phyloP scores from a whole-genome alignment of 2,888 invertebrate genomes.

The Pinctada fucata region DNA sequence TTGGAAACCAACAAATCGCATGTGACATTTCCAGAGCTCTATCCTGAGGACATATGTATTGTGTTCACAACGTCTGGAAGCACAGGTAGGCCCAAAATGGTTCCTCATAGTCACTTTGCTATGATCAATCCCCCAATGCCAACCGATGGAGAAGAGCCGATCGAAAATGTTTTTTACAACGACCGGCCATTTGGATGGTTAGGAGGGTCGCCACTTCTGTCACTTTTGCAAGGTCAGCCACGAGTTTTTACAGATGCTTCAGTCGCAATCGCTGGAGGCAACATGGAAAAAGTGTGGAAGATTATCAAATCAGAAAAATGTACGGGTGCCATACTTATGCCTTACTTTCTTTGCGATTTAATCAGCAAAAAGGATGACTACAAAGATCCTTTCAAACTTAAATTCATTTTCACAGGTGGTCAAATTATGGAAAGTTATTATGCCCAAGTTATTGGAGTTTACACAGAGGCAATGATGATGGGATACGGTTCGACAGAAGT shows the following conservation, averaged over 20 bases:
- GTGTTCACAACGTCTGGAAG: conserved; percentile 25
- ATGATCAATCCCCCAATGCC: neutral
- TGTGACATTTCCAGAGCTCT: conserved; percentile 11
- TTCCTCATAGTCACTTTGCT: conserved; percentile 23
- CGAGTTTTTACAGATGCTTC: conserved; percentile 18
- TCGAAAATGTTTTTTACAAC: conserved; percentile 9
- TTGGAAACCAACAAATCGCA: neutral
- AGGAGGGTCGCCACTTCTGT: conserved; percentile 17
- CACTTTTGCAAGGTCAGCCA: conserved; percentile 7
- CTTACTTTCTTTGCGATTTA: conserved; percentile 21
- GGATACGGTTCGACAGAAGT: conserved; percentile 25
- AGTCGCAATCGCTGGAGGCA: neutral
- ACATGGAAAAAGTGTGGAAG: conserved; percentile 13
- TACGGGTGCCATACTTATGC: conserved; percentile 22
- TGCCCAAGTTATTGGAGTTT: conserved; percentile 10
- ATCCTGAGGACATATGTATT: conserved; percentile 21
- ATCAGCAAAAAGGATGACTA: conserved; percentile 18
- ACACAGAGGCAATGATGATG: conserved; percentile 8
- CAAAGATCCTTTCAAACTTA: conserved; percentile 6
- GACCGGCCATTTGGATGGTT: conserved; percentile 30
- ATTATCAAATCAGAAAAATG: conserved; percentile 25
- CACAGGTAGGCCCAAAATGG: conserved; percentile 27
- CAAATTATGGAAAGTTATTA: conserved; percentile 25
- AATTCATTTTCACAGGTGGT: conserved; percentile 12
- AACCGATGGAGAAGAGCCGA: neutral